Base-by-base conservation (phyloP, 2,113 vertebrate species). In the Siniperca knerii region DNA sequence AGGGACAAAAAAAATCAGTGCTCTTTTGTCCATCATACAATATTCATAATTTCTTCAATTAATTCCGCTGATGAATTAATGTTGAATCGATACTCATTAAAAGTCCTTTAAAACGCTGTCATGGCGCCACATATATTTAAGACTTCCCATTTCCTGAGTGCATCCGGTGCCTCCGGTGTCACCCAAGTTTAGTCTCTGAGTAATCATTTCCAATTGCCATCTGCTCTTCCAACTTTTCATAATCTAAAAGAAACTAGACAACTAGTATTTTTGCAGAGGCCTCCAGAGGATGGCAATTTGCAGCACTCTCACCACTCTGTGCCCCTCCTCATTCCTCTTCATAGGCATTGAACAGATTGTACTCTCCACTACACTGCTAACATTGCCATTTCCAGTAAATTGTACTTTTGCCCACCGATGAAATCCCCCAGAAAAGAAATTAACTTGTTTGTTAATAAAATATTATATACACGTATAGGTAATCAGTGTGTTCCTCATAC, bases 171-270 rank as follows among this genome's bases (percentile, higher is more conserved):
- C 52, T 58, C 54, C 5, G 16, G 11, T 77, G 54, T 83, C 69
- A 29, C 48, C 52, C 64, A 78, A 46, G n/a, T 81, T 65, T 18
- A 61, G 29, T 75, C n/a, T 62, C 33, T 15, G 25, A 79, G 42
- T 60, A 55, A 57, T 81, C 1, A 21, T 83, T 79, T 83, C 23
- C 18, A 44, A 6, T 25, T 58, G 67, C 80, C 69, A 76, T 78
- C 68, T 87, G 61, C 42, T 83, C 37, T 6, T 69, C 9, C 18
- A 73, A 29, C 33, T 78, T 81, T 68, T 70, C 76, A 29, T 29
- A 29, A 29, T 29, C 29, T 29, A 29, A 29, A 29, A 68, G 75
- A 75, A 85, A 25, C 20, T 18, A 37, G 55, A 65, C 20, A 76
- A 74, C 16, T 55, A 44, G 12, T 35, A 33, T 57, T 67, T 62